Percentiles rank a stretch among this genome's conserved stretches.
Conservation (phyloP, 2,888 invertebrate genomes). For the Copidosoma aretas region DNA sequence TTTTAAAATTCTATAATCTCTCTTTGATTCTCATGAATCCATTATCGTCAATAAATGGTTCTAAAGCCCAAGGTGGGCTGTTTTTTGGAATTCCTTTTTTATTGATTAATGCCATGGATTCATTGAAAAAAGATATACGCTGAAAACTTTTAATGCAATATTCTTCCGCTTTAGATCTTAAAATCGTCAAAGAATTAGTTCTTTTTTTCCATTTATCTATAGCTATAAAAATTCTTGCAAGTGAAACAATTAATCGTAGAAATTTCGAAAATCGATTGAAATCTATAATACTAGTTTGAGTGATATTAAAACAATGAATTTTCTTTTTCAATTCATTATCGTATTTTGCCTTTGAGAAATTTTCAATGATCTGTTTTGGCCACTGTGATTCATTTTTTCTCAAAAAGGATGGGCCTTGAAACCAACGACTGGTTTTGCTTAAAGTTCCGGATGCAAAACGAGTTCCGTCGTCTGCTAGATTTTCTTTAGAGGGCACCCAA, state of each 20-base stretch:
- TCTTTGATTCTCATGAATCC: neutral
- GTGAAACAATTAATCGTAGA: too few species aligned
- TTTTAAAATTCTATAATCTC: neutral
- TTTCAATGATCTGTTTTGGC: too few species aligned
- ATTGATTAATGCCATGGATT: neutral
- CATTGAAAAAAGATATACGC: neutral
- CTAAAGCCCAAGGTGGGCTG: neutral
- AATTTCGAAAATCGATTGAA: too few species aligned
- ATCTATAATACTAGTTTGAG: too few species aligned
- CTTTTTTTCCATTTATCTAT: too few species aligned
- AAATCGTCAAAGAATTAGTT: too few species aligned
- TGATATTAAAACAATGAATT: too few species aligned
- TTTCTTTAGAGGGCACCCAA: slow-evolving; percentile 15
- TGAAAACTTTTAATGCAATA: neutral
- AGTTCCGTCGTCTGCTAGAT: slow-evolving; percentile 19
- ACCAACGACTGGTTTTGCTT: slow-evolving; percentile 3
- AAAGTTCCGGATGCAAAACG: neutral
- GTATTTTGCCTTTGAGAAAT: too few species aligned
- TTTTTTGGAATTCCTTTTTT: neutral
- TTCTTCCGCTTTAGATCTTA: neutral
- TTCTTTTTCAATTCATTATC: too few species aligned
- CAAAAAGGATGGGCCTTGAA: slow-evolving; percentile 1
- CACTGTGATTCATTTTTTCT: too few species aligned
- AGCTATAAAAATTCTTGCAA: too few species aligned
- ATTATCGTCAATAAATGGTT: neutral